These are phyloP conservation scores for Drosophila bifasciata DNA, from an alignment of 1,140 invertebrate species.

Conservation along the genomic window DNA sequence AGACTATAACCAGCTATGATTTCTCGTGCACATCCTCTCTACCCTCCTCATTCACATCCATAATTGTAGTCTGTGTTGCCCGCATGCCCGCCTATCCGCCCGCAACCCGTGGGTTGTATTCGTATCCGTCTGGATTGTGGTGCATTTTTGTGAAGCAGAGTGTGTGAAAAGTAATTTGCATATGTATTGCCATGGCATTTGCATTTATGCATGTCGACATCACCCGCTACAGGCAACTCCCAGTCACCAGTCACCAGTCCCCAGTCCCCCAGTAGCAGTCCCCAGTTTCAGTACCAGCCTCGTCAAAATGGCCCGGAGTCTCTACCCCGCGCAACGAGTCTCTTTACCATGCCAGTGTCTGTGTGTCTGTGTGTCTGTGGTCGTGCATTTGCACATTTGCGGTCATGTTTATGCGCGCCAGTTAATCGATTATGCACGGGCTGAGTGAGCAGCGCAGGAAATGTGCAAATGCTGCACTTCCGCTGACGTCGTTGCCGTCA, in stretches of 20 bases:
- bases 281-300: no score
- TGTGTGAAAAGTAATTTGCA: constrained; percentile 68
- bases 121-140: constrained; percentile 45
- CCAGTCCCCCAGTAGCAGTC: no score
- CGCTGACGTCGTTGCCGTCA: constrained; percentile 19
- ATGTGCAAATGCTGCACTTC: constrained; percentile 78
- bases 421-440: constrained; percentile 80
- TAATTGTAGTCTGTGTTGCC: background rate
- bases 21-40: no score
- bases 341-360: background rate
- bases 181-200: constrained; percentile 75
- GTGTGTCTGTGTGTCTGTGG: constrained; percentile 4
- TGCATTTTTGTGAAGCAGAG: constrained; percentile 42
- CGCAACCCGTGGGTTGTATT: background rate
- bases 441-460: constrained; percentile 77
- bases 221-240: constrained; percentile 4
- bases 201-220: constrained; percentile 73
- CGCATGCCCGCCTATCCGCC: background rate
- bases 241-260: background rate
- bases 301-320: no score
- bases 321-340: no score
- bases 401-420: constrained; percentile 79
- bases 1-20: constrained; percentile 31
- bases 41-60: background rate
- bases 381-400: constrained; percentile 73